Evolutionary conservation across 1,140 invertebrate species (phyloP), one percentile per base, ranked within the genome.

Genomic region (Drosophila carrolli): DNA sequence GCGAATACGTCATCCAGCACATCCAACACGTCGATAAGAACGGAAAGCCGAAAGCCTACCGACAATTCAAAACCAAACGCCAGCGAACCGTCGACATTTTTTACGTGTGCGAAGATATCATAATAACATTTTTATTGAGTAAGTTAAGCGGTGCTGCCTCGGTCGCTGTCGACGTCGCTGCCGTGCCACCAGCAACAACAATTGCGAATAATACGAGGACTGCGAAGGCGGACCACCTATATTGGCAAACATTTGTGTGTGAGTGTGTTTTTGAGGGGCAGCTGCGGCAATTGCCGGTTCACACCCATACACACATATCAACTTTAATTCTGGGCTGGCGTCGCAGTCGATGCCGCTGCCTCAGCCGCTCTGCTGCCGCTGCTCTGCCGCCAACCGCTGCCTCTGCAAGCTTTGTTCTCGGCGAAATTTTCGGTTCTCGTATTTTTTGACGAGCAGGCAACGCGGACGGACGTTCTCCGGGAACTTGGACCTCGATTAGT

Each of bases 101-200:
- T 61, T 71, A 71, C 82, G 78, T 77, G 43, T 78, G 38, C 55
- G 67, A 37, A 88, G 79, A 91, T 91, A 91, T 91, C 84, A 91
- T 91, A 91, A 91, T 91, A 91, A 90, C 91, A 90, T 76, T 91
- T 86, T 84, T 91, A 91, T 91, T 91, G 90, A 91, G 90, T 91
- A 91, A 91, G 90, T 90, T 83, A 72, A 83, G 83, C 75, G 68
- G 44, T 44, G 53, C 48, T 44, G 40, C 54, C 38, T 29, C 53
- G 16, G 61, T 47, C 19, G 55, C 53, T 55, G 23, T 35, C 29
- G 48, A 35, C 48, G n/a, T 16, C 27, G 48, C 29, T 10, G 29
- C 32, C 41, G 8, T 55, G 47, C 51, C 51, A 50, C 48, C 58
- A 71, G 55, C 71, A 84, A 68, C 57, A 43, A 60, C 61, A 72